These are phyloP conservation scores for Ashinkailepas kermadecensis DNA, from an alignment of 2,888 invertebrate species.

Conservation along the genomic window DNA sequence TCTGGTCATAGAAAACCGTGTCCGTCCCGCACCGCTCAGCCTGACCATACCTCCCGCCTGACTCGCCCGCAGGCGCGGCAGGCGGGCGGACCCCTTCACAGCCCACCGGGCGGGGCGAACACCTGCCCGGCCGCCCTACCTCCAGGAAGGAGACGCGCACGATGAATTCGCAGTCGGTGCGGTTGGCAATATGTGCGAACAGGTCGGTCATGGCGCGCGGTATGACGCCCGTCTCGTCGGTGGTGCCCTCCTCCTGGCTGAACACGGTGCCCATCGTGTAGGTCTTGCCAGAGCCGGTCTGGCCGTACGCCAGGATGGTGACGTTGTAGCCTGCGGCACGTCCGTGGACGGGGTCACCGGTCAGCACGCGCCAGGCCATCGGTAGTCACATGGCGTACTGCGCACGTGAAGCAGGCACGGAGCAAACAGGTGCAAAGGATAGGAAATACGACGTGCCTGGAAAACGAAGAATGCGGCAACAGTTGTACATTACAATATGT, in stretches of 20 bases:
- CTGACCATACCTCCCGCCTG: too few species aligned
- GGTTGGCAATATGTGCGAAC: constrained; percentile 56
- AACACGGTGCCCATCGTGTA: constrained; percentile 85
- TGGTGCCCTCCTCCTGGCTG: constrained; percentile 40
- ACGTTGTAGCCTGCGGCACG: constrained; percentile 70
- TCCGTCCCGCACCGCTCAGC: too few species aligned
- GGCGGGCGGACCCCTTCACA: too few species aligned
- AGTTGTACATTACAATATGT: neutral
- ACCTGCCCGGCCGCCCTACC: constrained; percentile 37
- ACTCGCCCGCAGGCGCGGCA: too few species aligned
- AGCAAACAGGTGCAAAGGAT: too few species aligned
- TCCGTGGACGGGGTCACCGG: too few species aligned
- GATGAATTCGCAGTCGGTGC: constrained; percentile 55
- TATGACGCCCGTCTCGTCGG: constrained; percentile 61
- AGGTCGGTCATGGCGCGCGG: constrained; percentile 77
- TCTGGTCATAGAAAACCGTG: too few species aligned
- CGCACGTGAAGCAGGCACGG: neutral
- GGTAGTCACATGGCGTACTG: too few species aligned
- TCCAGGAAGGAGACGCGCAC: constrained; percentile 79
- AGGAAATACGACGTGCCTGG: neutral
- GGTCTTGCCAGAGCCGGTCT: constrained; percentile 91
- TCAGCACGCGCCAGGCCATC: too few species aligned
- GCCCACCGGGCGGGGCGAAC: too few species aligned
- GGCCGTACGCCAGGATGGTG: constrained; percentile 88
- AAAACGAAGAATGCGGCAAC: neutral